Conservation (phyloP, 2,797 vertebrate species). For the Nasua narica region DNA sequence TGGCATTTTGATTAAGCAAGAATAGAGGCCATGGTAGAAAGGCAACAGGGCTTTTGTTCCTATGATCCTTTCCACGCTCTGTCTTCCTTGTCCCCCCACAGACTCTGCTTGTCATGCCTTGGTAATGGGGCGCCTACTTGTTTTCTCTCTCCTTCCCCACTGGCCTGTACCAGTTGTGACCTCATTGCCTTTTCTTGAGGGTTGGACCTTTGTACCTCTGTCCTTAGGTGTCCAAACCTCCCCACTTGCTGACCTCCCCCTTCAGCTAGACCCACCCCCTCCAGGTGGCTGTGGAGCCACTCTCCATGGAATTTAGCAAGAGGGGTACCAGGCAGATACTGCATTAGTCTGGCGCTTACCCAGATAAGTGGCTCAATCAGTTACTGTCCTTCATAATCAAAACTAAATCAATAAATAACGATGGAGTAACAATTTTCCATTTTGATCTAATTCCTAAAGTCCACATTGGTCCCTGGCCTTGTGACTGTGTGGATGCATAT, state of each 20-base stretch:
- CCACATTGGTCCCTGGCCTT: not conserved
- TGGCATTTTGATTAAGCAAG: not conserved
- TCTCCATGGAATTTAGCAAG: not conserved
- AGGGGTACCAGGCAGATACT: fast-evolving
- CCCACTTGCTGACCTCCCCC: not conserved
- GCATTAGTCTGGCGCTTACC: not conserved
- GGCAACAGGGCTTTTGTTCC: not conserved
- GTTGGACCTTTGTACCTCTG: not conserved
- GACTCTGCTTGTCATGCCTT: not conserved
- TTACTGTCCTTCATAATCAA: not conserved
- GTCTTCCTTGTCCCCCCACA: not conserved
- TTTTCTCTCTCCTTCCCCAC: not conserved
- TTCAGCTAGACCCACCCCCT: not conserved
- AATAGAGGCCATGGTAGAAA: not conserved
- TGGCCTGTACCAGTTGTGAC: not conserved
- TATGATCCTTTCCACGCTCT: not conserved
- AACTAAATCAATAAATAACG: not conserved
- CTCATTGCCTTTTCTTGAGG: not conserved
- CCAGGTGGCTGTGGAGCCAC: no score
- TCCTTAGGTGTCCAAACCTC: no score
- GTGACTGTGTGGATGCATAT: not conserved
- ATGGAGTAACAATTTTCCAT: not conserved
- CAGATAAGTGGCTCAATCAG: not conserved
- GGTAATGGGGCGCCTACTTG: not conserved
- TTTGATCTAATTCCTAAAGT: not conserved